Evolutionary conservation across 2,888 invertebrate species (phyloP).

Genomic region (Camponotus fellah): DNA sequence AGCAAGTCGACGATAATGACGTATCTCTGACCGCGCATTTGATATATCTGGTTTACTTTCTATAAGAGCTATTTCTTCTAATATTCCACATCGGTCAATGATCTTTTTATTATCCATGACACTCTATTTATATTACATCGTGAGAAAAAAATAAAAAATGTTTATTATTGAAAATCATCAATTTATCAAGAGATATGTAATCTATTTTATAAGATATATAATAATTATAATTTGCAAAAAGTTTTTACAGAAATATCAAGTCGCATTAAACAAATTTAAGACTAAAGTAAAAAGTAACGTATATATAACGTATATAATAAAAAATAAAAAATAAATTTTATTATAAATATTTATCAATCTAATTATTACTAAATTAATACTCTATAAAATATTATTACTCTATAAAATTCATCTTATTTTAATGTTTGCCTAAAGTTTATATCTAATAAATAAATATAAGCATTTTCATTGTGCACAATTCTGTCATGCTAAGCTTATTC

Average conservation of each 20-base stretch:
- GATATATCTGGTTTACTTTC: constrained; percentile 38
- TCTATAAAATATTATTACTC: no score
- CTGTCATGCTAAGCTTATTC: not conserved
- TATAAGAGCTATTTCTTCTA: not conserved
- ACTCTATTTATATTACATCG: not conserved
- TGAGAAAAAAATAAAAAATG: not conserved
- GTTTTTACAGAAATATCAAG: not conserved
- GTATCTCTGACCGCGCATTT: not conserved
- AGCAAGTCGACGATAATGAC: not conserved
- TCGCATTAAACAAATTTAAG: not conserved
- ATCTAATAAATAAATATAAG: constrained; percentile 18
- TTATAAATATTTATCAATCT: constrained; percentile 8
- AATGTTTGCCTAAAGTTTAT: constrained; percentile 9
- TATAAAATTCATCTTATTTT: not conserved
- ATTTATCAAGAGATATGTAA: not conserved
- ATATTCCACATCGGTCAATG: not conserved
- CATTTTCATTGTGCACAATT: not conserved
- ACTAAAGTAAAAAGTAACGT: not conserved
- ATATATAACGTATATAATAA: constrained; percentile 13
- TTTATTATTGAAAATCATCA: not conserved
- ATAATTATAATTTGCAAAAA: not conserved
- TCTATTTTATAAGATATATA: not conserved
- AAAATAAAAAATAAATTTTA: not conserved
- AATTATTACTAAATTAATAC: not conserved
- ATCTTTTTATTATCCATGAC: not conserved